A percentile compares a stretch with the other conserved stretches of the same genome.
Evolutionary conservation across 2,888 invertebrate species (phyloP).

Genomic region (Drosophila antonietae): DNA sequence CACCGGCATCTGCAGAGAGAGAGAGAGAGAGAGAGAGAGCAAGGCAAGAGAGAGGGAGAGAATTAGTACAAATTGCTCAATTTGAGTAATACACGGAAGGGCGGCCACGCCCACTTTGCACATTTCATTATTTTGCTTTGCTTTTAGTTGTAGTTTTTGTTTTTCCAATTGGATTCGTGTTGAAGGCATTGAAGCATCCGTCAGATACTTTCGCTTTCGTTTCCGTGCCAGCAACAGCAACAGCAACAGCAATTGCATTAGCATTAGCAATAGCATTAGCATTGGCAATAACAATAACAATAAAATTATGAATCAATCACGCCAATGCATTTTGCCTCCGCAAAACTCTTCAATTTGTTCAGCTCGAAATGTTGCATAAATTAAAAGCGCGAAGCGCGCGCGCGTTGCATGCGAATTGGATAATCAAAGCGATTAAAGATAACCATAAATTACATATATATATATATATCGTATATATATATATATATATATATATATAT

Average conservation of each 20-base stretch:
- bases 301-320: slow-evolving; percentile 44
- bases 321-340: slow-evolving; percentile 46
- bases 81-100: slow-evolving; percentile 13
- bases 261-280: not conserved
- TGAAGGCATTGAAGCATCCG: slow-evolving; percentile 29
- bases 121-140: not conserved
- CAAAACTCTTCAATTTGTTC: slow-evolving; percentile 54
- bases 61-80: not conserved
- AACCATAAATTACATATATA: not conserved
- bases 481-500: not conserved
- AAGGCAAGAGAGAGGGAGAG: not conserved
- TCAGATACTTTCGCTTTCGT: slow-evolving; percentile 50
- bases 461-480: not conserved
- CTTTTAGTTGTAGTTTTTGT: not conserved
- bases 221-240: slow-evolving; percentile 47
- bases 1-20: slow-evolving; percentile 87
- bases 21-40: not conserved
- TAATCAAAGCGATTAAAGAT: not conserved
- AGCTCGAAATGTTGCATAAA: slow-evolving; percentile 49
- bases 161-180: slow-evolving; percentile 22
- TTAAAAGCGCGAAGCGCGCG: slow-evolving; percentile 7
- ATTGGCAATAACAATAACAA: slow-evolving; percentile 33
- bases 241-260: not conserved
- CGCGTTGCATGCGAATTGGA: slow-evolving; percentile 7
- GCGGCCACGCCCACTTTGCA: not conserved